Percentiles rank a stretch among this genome's conserved stretches.
These are phyloP conservation scores for Amblyopsis hoosieri DNA, from an alignment of 2,797 vertebrate genomes.

Conservation along the genomic window DNA sequence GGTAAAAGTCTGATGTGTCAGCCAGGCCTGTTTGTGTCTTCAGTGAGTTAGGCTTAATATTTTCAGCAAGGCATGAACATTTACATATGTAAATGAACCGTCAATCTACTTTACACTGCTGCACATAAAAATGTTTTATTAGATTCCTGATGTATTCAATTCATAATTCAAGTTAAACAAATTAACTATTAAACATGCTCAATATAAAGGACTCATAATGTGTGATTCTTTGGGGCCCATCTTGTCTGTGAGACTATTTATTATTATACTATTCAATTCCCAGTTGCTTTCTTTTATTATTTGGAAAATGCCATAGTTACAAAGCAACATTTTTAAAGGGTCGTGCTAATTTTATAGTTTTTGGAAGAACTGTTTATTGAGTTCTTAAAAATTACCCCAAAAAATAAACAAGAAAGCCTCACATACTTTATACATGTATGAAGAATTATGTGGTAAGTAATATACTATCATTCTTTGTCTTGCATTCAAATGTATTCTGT, in stretches of 20 bases:
- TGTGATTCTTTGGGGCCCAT: slow-evolving; percentile 2
- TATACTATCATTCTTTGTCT: no score
- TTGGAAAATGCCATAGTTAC: no score
- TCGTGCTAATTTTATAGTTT: no score
- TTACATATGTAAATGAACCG: background rate
- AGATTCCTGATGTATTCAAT: background rate
- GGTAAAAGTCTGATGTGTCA: background rate
- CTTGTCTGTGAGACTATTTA: slow-evolving; percentile 14
- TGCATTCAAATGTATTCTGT: no score
- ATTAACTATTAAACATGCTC: background rate
- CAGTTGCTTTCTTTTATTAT: no score
- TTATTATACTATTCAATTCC: slow-evolving; percentile 14
- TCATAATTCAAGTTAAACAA: background rate
- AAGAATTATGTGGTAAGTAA: no score
- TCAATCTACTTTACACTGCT: background rate
- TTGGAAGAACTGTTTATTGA: no score
- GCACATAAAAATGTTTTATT: background rate
- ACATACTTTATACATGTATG: no score
- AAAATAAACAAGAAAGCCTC: no score
- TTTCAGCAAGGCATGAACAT: background rate
- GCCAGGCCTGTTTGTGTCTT: slow-evolving; percentile 4
- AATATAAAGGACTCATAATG: background rate
- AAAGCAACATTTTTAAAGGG: no score
- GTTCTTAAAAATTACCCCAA: no score
- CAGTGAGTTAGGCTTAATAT: no score